Percentiles rank a stretch among this genome's conserved stretches.
Evolutionary conservation across 2,888 invertebrate species (phyloP).

Genomic region (Aleiodes alternator): DNA sequence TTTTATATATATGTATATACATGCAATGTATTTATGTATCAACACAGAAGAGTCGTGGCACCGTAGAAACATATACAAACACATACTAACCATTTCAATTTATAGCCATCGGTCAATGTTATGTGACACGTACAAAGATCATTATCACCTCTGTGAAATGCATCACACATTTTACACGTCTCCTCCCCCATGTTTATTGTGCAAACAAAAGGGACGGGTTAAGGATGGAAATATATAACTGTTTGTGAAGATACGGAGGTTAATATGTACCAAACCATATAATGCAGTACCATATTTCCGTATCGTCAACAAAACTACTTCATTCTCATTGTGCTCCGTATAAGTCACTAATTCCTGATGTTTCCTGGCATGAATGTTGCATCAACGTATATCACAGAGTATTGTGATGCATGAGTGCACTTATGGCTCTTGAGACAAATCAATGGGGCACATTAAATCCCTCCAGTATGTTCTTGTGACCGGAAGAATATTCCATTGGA

Average conservation of each 20-base stretch:
- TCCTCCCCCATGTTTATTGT: neutral
- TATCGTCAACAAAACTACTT: conserved; percentile 29
- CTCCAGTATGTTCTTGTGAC: too few species aligned
- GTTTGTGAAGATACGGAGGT: conserved; percentile 48
- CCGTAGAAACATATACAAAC: neutral
- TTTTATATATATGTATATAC: conserved; percentile 19
- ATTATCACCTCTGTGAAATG: conserved; percentile 16
- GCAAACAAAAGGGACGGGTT: conserved; percentile 29
- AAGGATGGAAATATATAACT: conserved; percentile 18
- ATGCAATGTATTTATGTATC: conserved; percentile 29
- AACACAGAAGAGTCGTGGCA: conserved; percentile 1
- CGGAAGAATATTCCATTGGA: too few species aligned
- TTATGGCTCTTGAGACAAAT: conserved; percentile 5
- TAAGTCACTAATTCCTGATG: neutral
- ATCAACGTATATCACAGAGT: conserved; percentile 21
- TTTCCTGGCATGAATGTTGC: neutral
- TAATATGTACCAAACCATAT: conserved; percentile 54
- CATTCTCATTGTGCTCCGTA: neutral
- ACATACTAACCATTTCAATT: conserved; percentile 11
- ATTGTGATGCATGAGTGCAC: conserved; percentile 32
- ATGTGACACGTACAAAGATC: conserved; percentile 1
- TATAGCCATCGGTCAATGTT: conserved; percentile 21
- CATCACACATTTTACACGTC: conserved; percentile 11
- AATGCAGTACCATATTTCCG: conserved; percentile 41
- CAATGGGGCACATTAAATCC: too few species aligned